Evolutionary conservation across 2,797 vertebrate genomes (phyloP).

Genomic region (Enteromius fasciolatus): DNA sequence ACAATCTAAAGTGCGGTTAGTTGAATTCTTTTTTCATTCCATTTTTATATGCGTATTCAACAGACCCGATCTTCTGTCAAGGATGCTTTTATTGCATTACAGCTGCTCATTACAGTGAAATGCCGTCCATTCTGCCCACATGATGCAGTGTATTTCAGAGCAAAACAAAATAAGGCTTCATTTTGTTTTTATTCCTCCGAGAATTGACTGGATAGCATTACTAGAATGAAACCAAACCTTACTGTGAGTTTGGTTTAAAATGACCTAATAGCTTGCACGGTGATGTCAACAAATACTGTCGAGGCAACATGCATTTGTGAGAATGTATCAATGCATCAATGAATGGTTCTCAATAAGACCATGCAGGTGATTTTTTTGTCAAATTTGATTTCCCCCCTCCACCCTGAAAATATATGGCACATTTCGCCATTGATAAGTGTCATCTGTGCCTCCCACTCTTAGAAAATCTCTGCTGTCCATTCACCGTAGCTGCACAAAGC

Average conservation of each 20-base stretch:
- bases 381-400: background rate
- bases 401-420: background rate
- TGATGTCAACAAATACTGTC: background rate
- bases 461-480: constrained; percentile 18
- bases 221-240: background rate
- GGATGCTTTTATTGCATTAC: background rate
- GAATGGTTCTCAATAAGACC: background rate
- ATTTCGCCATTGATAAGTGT: background rate
- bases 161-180: background rate
- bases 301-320: background rate
- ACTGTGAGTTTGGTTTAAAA: background rate
- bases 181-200: background rate
- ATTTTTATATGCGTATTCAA: background rate
- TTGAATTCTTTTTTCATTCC: background rate
- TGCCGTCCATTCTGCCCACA: background rate
- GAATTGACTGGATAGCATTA: background rate
- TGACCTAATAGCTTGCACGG: background rate
- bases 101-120: constrained; percentile 1
- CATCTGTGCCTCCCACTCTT: background rate
- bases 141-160: background rate
- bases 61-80: background rate
- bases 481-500: constrained; percentile 25
- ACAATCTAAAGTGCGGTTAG: background rate
- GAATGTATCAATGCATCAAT: background rate
- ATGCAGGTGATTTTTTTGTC: background rate